These are phyloP conservation scores for Tretioscincus oriximinensis DNA, from an alignment of 2,113 vertebrate species.

Conservation along the genomic window DNA sequence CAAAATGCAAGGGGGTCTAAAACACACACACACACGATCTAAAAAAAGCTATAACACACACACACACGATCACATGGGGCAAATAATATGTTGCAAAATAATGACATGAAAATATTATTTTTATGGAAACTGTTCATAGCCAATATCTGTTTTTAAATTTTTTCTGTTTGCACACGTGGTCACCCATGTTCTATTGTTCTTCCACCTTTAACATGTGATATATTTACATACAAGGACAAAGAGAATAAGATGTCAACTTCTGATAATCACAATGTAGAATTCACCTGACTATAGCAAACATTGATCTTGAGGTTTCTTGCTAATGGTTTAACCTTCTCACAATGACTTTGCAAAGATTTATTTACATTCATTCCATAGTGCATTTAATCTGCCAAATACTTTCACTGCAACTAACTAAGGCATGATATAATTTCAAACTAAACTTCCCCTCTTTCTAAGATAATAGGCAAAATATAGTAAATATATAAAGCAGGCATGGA, in stretches of 20 bases:
- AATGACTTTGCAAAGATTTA: conserved; percentile 45
- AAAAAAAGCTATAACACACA: background rate
- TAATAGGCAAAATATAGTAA: conserved; percentile 41
- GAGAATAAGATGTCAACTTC: conserved; percentile 14
- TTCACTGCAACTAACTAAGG: conserved; percentile 50
- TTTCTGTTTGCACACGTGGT: conserved; percentile 36
- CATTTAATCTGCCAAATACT: conserved; percentile 50
- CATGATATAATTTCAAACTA: conserved; percentile 33
- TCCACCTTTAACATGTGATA: conserved; percentile 36
- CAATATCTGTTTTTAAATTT: conserved; percentile 43
- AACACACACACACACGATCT: background rate
- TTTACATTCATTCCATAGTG: conserved; percentile 40
- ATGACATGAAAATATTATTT: too few relatives aligned
- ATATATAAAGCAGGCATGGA: too few relatives aligned
- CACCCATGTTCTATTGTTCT: conserved; percentile 43
- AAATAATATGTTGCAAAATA: background rate
- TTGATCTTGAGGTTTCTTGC: background rate
- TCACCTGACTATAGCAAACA: conserved; percentile 13
- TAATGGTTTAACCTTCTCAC: background rate
- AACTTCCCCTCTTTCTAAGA: conserved; percentile 40
- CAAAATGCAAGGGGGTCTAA: background rate
- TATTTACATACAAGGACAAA: conserved; percentile 11
- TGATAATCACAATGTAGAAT: conserved; percentile 13
- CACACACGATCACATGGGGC: background rate
- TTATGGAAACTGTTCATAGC: background rate